These are phyloP conservation scores for Uloborus plumipes DNA, from an alignment of 2,888 invertebrate genomes.

Conservation along the genomic window DNA sequence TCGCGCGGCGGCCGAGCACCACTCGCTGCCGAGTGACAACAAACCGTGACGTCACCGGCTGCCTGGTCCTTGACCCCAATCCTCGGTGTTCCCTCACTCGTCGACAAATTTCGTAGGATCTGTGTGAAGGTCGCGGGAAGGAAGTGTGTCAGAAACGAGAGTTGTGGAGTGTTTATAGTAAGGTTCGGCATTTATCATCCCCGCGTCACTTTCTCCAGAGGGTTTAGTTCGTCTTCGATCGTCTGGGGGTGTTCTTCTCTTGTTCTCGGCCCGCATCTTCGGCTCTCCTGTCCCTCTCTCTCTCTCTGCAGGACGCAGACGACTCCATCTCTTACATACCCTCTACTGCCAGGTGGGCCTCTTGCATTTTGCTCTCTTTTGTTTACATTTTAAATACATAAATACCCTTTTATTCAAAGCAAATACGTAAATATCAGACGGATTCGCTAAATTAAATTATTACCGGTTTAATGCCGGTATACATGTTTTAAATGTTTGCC, in stretches of 20 bases:
- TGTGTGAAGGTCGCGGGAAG: constrained; percentile 43
- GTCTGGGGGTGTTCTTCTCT: constrained; percentile 1
- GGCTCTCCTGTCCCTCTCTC: neutral
- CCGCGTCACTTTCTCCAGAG: constrained; percentile 23
- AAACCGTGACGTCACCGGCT: constrained; percentile 17
- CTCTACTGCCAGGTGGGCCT: neutral
- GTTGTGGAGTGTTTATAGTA: constrained; percentile 34
- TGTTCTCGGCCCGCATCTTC: constrained; percentile 1
- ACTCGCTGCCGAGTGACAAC: neutral
- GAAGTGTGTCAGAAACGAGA: constrained; percentile 39
- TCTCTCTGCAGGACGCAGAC: neutral
- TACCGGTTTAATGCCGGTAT: too few relatives aligned
- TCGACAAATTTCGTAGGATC: constrained; percentile 14
- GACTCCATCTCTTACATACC: neutral
- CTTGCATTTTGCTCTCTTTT: neutral
- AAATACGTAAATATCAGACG: too few relatives aligned
- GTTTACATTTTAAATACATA: neutral
- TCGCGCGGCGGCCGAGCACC: neutral
- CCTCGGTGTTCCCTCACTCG: constrained; percentile 8
- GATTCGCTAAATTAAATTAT: too few relatives aligned
- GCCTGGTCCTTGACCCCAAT: constrained; percentile 38
- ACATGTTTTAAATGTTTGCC: too few relatives aligned
- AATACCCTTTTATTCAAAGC: too few relatives aligned
- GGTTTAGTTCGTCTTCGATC: neutral
- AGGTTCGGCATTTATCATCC: constrained; percentile 13